A percentile compares a stretch with the other conserved stretches of the same genome.
These are phyloP conservation scores for Campylorhamphus procurvoides DNA, from an alignment of 2,113 vertebrate species.

Conservation along the genomic window DNA sequence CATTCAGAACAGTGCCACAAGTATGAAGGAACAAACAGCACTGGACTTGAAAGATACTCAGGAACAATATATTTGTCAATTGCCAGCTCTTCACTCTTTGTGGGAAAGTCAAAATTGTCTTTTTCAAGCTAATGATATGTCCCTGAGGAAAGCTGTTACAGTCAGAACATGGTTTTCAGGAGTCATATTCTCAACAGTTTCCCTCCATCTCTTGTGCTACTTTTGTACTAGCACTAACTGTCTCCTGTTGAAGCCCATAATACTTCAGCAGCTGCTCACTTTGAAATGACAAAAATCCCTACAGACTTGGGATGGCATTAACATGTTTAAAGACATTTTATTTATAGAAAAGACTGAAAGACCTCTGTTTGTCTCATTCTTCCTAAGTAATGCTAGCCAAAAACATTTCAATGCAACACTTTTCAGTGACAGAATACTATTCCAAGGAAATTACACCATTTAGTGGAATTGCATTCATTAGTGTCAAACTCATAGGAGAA, in stretches of 20 bases:
- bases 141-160: background rate
- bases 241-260: slow-evolving; percentile 75
- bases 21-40: background rate
- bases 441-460: background rate
- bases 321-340: background rate
- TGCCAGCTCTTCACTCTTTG: background rate
- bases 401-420: slow-evolving; percentile 16
- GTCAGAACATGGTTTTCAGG: background rate
- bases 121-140: slow-evolving; percentile 33
- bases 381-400: slow-evolving; percentile 4
- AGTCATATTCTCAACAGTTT: background rate
- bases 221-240: slow-evolving; percentile 72
- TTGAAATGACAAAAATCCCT: slow-evolving; percentile 78
- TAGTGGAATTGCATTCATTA: background rate
- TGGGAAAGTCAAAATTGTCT: background rate
- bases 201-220: slow-evolving; percentile 68
- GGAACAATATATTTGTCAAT: background rate
- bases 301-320: slow-evolving; percentile 63
- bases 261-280: slow-evolving; percentile 82
- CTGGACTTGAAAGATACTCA: background rate
- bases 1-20: background rate
- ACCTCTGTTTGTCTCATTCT: background rate
- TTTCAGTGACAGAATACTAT: background rate
- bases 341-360: slow-evolving; percentile 17
- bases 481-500: background rate